Evolutionary conservation across 53 echinoderm and acorn worm genomes (phyloP).

Genomic region (Paelopatides confundens): DNA sequence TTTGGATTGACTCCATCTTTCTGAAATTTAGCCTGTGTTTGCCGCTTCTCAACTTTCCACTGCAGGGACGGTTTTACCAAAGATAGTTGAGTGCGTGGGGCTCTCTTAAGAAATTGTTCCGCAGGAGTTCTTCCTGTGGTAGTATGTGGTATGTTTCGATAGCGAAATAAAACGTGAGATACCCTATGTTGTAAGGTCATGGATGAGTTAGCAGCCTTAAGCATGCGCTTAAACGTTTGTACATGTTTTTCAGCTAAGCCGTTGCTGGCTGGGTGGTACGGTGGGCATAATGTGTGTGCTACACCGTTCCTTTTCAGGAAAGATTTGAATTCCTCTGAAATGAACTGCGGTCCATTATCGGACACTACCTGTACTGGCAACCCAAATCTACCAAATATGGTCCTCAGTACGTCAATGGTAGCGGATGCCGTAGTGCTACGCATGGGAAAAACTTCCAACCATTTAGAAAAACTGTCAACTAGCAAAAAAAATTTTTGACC

Average conservation of each 20-base stretch:
- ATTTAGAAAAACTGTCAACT: no score
- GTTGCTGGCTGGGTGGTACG: background rate
- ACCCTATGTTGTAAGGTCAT: constrained; percentile 62
- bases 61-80: constrained; percentile 55
- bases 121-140: constrained; percentile 74
- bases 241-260: constrained; percentile 52
- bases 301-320: no score
- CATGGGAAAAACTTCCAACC: no score
- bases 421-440: background rate
- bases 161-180: constrained; percentile 57
- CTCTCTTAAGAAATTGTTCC: constrained; percentile 60
- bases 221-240: constrained; percentile 53
- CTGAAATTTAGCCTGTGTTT: constrained; percentile 42
- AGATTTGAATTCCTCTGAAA: no score
- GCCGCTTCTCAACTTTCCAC: constrained; percentile 46
- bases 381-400: background rate
- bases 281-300: background rate
- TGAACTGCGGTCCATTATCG: background rate
- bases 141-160: constrained; percentile 60
- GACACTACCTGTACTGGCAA: background rate
- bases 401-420: background rate
- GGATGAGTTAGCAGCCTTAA: constrained; percentile 39
- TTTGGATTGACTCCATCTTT: constrained; percentile 17
- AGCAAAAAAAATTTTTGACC: no score
- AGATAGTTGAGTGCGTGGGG: constrained; percentile 58